Percentiles rank a stretch among this genome's conserved stretches.
Evolutionary conservation across 2,113 vertebrate species (phyloP).

Genomic region (Calyptomena viridis): DNA sequence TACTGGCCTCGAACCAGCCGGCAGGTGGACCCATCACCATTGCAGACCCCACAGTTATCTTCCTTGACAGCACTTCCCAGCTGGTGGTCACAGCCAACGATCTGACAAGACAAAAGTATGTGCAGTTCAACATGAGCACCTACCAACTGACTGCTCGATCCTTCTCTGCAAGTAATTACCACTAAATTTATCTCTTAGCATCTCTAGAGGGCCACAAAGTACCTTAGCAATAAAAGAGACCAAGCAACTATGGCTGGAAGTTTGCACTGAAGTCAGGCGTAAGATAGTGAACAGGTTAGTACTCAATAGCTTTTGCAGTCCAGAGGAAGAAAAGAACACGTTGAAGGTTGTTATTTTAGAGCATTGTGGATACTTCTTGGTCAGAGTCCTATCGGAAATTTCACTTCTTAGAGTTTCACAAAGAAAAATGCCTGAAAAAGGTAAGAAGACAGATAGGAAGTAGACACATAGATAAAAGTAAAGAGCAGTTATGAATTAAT

Average conservation of each 20-base stretch:
- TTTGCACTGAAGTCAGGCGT: neutral
- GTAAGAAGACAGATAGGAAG: neutral
- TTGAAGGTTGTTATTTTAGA: neutral
- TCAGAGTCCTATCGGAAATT: neutral
- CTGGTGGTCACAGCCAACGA: constrained; percentile 94
- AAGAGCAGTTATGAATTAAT: neutral
- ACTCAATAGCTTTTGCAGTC: constrained; percentile 27
- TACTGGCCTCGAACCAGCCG: constrained; percentile 92
- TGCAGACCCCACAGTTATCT: constrained; percentile 96
- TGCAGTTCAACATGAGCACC: constrained; percentile 40
- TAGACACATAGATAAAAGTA: neutral
- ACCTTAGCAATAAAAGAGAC: neutral
- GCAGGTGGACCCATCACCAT: constrained; percentile 93
- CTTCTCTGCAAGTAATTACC: neutral
- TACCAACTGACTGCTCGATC: neutral
- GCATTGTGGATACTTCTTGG: neutral
- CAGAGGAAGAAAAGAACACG: neutral
- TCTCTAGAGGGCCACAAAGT: constrained; percentile 18
- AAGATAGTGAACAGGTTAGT: neutral
- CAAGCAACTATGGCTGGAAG: neutral
- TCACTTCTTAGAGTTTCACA: neutral
- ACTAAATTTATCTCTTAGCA: neutral
- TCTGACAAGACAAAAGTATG: constrained; percentile 79
- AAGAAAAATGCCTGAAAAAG: constrained; percentile 11
- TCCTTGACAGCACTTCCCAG: constrained; percentile 91